These are phyloP conservation scores for Muntiacus reevesi DNA, from an alignment of 2,113 vertebrate species.

Conservation along the genomic window DNA sequence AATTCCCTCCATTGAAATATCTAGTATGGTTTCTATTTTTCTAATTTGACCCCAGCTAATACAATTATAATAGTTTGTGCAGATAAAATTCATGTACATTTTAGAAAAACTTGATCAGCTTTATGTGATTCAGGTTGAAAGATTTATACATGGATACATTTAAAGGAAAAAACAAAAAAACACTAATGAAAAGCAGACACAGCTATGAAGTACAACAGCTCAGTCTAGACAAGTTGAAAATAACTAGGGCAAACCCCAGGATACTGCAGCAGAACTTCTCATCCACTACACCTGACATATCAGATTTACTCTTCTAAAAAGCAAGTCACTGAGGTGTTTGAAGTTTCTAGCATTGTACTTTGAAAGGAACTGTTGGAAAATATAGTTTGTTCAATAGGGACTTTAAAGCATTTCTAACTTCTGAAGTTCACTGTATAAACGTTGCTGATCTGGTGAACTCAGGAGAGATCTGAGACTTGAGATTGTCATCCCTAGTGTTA, in stretches of 20 bases:
- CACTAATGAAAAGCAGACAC: slow-evolving; percentile 21
- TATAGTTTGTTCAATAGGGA: slow-evolving; percentile 59
- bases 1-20: neutral
- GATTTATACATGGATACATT: neutral
- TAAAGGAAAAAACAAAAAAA: neutral
- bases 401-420: slow-evolving; percentile 63
- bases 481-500: slow-evolving; percentile 35
- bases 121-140: neutral
- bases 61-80: neutral
- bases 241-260: slow-evolving; percentile 58
- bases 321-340: slow-evolving; percentile 50
- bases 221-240: slow-evolving; percentile 47
- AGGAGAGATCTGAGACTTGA: slow-evolving; percentile 64
- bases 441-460: slow-evolving; percentile 62
- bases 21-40: neutral
- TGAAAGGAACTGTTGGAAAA: slow-evolving; percentile 69
- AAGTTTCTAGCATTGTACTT: slow-evolving; percentile 63
- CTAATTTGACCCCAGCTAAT: neutral
- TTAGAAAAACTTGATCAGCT: neutral
- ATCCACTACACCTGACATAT: slow-evolving; percentile 28
- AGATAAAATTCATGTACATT: neutral
- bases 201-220: neutral
- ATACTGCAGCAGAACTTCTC: neutral
- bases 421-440: slow-evolving; percentile 64
- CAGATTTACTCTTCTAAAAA: slow-evolving; percentile 55